These are phyloP conservation scores for Dicranocentrus wangi DNA, from an alignment of 2,888 invertebrate species.

Conservation along the genomic window DNA sequence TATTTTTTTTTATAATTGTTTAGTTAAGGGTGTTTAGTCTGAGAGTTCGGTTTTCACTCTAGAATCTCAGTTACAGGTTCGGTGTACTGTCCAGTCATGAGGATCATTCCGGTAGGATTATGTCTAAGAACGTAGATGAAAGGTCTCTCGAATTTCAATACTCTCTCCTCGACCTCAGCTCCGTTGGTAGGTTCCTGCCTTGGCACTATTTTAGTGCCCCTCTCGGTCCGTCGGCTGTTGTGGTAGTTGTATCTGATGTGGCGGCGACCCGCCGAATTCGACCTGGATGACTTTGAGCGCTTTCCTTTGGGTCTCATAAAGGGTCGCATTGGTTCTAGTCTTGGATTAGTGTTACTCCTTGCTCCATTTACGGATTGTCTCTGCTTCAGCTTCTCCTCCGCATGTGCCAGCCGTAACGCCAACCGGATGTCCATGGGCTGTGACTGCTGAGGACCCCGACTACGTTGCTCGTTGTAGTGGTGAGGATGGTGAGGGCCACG, in stretches of 20 bases:
- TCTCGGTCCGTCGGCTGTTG: not conserved
- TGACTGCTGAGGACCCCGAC: conserved; percentile 43
- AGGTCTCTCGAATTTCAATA: conserved; percentile 88
- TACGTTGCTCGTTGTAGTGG: conserved; percentile 43
- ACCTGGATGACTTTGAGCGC: conserved; percentile 74
- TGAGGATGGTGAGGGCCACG: too few relatives aligned
- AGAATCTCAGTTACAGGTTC: conserved; percentile 70
- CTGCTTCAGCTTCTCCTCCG: conserved; percentile 49
- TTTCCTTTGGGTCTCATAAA: conserved; percentile 67
- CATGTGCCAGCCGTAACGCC: conserved; percentile 53
- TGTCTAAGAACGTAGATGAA: conserved; percentile 92
- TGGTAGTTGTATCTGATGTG: conserved; percentile 17
- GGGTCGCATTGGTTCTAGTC: conserved; percentile 56
- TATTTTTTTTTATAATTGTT: too few relatives aligned
- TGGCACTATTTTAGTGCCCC: conserved; percentile 15
- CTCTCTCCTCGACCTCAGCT: conserved; percentile 79
- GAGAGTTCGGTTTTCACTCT: conserved; percentile 5
- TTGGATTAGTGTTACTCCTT: conserved; percentile 53
- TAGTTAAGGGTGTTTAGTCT: too few relatives aligned
- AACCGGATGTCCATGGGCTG: conserved; percentile 52
- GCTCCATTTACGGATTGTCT: conserved; percentile 49
- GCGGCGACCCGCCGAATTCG: conserved; percentile 74
- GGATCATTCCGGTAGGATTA: conserved; percentile 91
- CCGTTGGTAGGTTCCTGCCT: conserved; percentile 23
- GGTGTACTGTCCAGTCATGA: conserved; percentile 75